Percentiles rank a stretch among this genome's conserved stretches.
phyloP scores from a whole-genome alignment of 2,797 vertebrate genomes.

The Gambelia wislizenii region DNA sequence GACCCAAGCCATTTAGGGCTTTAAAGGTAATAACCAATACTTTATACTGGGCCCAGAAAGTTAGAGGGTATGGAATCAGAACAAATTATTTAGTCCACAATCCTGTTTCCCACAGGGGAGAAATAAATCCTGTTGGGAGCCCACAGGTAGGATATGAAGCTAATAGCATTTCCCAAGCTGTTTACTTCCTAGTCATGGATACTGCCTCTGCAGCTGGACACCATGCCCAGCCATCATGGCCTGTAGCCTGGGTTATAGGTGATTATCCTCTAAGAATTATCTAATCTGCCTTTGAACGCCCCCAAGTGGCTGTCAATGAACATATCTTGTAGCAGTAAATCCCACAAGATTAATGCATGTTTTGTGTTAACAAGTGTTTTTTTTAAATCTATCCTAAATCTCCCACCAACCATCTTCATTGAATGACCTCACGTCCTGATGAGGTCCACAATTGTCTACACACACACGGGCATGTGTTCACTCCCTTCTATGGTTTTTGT shows the following conservation, averaged over 20 bases:
- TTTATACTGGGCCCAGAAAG: too few relatives aligned
- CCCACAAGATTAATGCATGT: background rate
- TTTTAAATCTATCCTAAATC: background rate
- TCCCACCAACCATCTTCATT: background rate
- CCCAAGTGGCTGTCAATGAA: background rate
- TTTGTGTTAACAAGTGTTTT: background rate
- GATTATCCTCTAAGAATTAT: background rate
- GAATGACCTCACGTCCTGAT: background rate
- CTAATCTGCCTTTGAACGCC: background rate
- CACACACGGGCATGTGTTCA: background rate
- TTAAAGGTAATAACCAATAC: too few relatives aligned
- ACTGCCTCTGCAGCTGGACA: background rate
- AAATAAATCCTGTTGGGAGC: background rate
- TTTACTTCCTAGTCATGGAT: background rate
- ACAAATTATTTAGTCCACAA: background rate
- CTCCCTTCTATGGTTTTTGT: background rate
- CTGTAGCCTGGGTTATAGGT: background rate
- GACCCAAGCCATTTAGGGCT: too few relatives aligned
- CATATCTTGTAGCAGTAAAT: background rate
- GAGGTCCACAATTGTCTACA: background rate
- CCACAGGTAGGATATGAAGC: background rate
- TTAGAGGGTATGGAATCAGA: background rate
- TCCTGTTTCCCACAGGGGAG: background rate
- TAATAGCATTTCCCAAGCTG: background rate
- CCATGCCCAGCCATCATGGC: background rate